Conservation (phyloP, 2,888 invertebrate genomes). For the Syrphus vitripennis region DNA sequence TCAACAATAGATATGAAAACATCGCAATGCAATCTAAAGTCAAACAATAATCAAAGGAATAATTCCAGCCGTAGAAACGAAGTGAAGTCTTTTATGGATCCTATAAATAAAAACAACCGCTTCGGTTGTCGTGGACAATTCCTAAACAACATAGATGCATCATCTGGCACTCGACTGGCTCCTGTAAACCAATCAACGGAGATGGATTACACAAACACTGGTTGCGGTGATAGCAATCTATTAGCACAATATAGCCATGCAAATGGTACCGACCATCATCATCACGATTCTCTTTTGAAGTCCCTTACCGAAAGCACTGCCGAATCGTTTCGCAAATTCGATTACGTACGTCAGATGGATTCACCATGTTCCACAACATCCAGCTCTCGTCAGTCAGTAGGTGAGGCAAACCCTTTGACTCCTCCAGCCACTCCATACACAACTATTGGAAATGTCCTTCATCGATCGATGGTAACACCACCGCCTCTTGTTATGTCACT, state of each 20-base stretch:
- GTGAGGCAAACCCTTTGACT: conserved; percentile 76
- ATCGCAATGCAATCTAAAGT: conserved; percentile 50
- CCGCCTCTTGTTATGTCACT: conserved; percentile 53
- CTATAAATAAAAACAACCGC: conserved; percentile 47
- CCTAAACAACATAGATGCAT: conserved; percentile 20
- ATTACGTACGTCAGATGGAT: conserved; percentile 76
- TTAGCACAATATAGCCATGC: conserved; percentile 48
- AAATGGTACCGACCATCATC: conserved; percentile 68
- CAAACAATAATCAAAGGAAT: conserved; percentile 52
- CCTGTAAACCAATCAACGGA: conserved; percentile 48
- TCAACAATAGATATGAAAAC: conserved; percentile 49
- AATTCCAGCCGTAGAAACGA: conserved; percentile 41
- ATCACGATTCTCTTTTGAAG: conserved; percentile 77
- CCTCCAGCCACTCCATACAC: conserved; percentile 79
- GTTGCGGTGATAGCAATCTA: conserved; percentile 41
- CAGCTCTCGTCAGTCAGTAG: conserved; percentile 77
- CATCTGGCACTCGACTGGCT: conserved; percentile 10
- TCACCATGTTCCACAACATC: conserved; percentile 79
- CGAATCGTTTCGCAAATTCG: conserved; percentile 73
- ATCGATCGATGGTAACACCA: conserved; percentile 52
- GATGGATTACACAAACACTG: conserved; percentile 48
- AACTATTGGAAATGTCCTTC: conserved; percentile 36
- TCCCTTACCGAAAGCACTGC: conserved; percentile 74
- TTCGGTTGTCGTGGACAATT: conserved; percentile 47
- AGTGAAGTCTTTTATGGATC: conserved; percentile 45